Conservation (phyloP, 2,888 invertebrate species). For the Epirrhoe tristata region DNA sequence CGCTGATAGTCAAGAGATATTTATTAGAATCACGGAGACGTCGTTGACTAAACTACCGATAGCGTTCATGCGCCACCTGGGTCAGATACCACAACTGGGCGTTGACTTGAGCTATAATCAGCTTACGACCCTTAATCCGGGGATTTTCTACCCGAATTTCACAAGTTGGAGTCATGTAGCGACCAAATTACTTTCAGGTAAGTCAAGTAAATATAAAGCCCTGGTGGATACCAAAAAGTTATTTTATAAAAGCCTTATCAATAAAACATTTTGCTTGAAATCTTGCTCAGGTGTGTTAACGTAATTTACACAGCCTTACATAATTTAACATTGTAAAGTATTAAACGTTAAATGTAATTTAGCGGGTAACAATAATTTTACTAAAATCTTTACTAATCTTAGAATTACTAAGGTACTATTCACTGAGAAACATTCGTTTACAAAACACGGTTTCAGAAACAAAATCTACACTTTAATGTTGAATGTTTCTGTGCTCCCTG, state of each 20-base stretch:
- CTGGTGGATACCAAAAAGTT: neutral
- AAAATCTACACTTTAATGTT: too few species aligned
- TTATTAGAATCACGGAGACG: conserved; percentile 91
- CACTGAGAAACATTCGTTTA: too few species aligned
- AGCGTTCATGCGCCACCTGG: conserved; percentile 91
- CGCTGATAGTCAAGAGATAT: conserved; percentile 90
- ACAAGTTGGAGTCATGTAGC: conserved; percentile 95
- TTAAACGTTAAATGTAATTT: too few species aligned
- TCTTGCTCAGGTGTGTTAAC: neutral
- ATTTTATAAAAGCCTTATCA: neutral
- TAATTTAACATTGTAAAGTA: neutral
- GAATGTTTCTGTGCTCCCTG: too few species aligned
- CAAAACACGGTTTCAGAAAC: too few species aligned
- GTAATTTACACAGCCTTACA: neutral
- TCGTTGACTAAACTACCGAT: conserved; percentile 92
- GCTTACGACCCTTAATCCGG: conserved; percentile 91
- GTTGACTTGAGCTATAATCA: conserved; percentile 93
- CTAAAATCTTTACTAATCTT: too few species aligned
- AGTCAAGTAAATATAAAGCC: conserved; percentile 47
- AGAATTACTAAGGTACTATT: too few species aligned
- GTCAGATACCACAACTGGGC: conserved; percentile 91
- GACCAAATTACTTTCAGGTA: conserved; percentile 93
- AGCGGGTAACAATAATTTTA: too few species aligned
- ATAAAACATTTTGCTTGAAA: neutral
- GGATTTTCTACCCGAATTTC: conserved; percentile 94